Base-by-base conservation (phyloP, 2,888 invertebrate species). In the Phorcus lineatus region DNA sequence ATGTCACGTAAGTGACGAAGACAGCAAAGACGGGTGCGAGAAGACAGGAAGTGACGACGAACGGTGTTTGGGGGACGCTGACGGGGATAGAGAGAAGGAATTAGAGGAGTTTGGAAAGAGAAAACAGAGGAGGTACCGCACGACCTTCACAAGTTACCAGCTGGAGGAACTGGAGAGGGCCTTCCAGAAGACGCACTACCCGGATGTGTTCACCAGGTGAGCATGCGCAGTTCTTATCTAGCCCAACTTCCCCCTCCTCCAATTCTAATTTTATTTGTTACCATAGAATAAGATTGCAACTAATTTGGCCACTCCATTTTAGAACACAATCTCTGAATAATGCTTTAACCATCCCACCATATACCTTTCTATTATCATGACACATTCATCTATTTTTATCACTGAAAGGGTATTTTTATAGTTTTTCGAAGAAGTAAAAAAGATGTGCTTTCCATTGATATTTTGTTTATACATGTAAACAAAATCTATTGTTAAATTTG, bases 151-250 rank as follows among this genome's bases (percentile, higher is more conserved):
- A 13, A 91, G 91, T 78, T 91, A 85, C 78, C 92, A 92, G 86
- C 84, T 92, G 70, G 92, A 92, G 76, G 92, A 92, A 77, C 86
- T 92, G 13, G 92, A 92, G 80, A 84, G 91, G 74, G 91, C 92
- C 4, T 92, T 92, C 83, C 92, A 92, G 86, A 91, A 92, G 78
- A 92, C 92, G 1, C 93, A 93, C 81, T 93, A 93, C 81, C 93
- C 93, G 0, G 92, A 93, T 82, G 92, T 93, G 9, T 93, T 92
- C 82, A 92, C 92, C 47, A 88, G 93, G 92, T 92, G 79, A 83
- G 84, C 47, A 78, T 66, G 62, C 47, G 75, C 53, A 52, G 52
- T 24, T 11, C 40, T 17, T 47, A 40, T 16, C 4, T 28, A 4
- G 16, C 36, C 28, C 28, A 1, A 16, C 17, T 67, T n/a, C 19